A percentile compares a stretch with the other conserved stretches of the same genome.
Evolutionary conservation across 2,888 invertebrate genomes (phyloP).

Genomic region (Tribolium freemani): DNA sequence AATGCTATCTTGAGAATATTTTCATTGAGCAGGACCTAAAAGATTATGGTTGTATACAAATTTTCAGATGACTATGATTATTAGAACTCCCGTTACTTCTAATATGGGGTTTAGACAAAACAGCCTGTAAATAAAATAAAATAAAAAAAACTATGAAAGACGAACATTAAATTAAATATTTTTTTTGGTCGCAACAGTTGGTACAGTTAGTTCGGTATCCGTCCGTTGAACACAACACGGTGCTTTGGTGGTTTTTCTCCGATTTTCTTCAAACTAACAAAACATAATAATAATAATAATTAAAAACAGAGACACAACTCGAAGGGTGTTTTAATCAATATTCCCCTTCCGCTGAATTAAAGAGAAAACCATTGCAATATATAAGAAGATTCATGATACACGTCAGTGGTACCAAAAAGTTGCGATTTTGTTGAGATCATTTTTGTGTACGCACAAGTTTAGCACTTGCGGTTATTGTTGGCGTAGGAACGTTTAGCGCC

Average conservation of each 20-base stretch:
- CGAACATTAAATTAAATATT: constrained; percentile 33
- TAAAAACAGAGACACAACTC: constrained; percentile 45
- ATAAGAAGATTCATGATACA: background rate
- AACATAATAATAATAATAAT: constrained; percentile 39
- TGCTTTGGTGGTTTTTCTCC: constrained; percentile 61
- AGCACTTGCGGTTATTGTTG: constrained; percentile 72
- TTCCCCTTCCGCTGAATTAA: constrained; percentile 54
- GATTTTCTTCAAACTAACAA: constrained; percentile 44
- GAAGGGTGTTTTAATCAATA: constrained; percentile 64
- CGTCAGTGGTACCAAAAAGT: constrained; percentile 35
- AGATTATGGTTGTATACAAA: too few relatives aligned
- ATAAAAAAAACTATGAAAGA: constrained; percentile 40
- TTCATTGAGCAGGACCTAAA: too few relatives aligned
- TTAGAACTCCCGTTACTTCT: too few relatives aligned
- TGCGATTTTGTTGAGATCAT: constrained; percentile 60
- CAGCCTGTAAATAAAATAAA: constrained; percentile 37
- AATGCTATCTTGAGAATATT: too few relatives aligned
- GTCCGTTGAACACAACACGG: constrained; percentile 66
- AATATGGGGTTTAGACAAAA: too few relatives aligned
- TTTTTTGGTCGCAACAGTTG: constrained; percentile 51
- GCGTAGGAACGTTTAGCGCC: constrained; percentile 68
- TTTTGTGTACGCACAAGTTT: constrained; percentile 51
- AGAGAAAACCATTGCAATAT: constrained; percentile 11
- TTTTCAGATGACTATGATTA: too few relatives aligned
- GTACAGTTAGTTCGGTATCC: constrained; percentile 30